Conservation (phyloP, 2,797 vertebrate species). For the Ciconia nigra region DNA sequence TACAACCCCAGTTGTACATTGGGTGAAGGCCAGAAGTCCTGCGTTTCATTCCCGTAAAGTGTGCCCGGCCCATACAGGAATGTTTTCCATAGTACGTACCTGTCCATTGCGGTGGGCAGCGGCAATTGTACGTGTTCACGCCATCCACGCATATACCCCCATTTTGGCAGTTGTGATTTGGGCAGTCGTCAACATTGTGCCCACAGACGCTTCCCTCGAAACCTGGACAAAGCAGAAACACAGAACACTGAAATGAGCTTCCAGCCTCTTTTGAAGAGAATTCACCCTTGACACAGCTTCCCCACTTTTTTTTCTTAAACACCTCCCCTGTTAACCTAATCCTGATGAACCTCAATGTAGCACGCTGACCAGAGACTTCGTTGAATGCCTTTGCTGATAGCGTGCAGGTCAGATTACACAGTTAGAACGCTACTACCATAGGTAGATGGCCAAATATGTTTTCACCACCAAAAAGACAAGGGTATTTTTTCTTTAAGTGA, state of each 20-base stretch:
- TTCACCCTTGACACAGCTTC: background rate
- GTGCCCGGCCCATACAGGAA: background rate
- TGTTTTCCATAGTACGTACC: conserved; percentile 67
- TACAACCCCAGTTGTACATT: rapidly evolving
- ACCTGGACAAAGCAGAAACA: conserved; percentile 73
- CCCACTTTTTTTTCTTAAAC: background rate
- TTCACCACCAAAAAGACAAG: background rate
- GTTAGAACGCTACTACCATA: background rate
- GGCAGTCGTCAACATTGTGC: conserved; percentile 91
- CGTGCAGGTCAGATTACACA: background rate
- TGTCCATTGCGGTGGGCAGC: conserved; percentile 94
- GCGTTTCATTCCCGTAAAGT: background rate
- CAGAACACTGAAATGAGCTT: background rate
- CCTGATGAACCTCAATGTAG: background rate
- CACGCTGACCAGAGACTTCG: background rate
- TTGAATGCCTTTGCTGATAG: background rate
- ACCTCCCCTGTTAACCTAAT: background rate
- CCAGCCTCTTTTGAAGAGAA: background rate
- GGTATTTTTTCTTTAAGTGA: background rate
- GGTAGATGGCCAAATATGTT: background rate
- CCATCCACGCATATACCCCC: conserved; percentile 92
- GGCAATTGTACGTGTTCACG: conserved; percentile 96
- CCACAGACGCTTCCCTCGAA: conserved; percentile 92
- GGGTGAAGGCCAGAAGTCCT: background rate
- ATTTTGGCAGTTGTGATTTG: conserved; percentile 88